Conservation (phyloP, 2,797 vertebrate species). For the Pangasius sanitwongsei region DNA sequence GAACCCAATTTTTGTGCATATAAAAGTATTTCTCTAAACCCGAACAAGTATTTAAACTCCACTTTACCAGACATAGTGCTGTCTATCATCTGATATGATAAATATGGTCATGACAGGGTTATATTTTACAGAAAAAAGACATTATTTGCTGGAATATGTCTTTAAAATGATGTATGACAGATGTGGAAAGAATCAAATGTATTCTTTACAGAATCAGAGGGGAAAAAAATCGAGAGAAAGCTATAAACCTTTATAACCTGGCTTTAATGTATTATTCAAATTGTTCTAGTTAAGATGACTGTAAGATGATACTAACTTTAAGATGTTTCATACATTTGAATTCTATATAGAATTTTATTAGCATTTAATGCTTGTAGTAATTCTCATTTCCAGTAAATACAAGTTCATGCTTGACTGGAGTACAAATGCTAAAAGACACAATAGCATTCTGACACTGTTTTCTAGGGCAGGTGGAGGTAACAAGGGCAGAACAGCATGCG, state of each 20-base stretch:
- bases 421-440: conserved; percentile 66
- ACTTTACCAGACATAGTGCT: conserved; percentile 60
- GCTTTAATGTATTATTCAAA: not conserved
- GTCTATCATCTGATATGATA: conserved; percentile 65
- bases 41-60: conserved; percentile 39
- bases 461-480: conserved; percentile 71
- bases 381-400: not conserved
- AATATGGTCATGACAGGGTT: conserved; percentile 43
- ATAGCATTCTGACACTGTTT: conserved; percentile 60
- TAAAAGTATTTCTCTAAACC: conserved; percentile 64
- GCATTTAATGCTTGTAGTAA: not conserved
- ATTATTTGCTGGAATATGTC: conserved; percentile 11
- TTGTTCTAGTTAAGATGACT: not conserved
- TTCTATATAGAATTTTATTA: not conserved
- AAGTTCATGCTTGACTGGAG: not conserved
- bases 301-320: not conserved
- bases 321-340: not conserved
- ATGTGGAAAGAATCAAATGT: not conserved
- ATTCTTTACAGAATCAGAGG: not conserved
- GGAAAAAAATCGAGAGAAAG: not conserved
- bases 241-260: not conserved
- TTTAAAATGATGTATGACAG: conserved; percentile 14
- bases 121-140: not conserved
- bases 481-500: conserved; percentile 66
- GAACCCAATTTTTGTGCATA: conserved; percentile 65